Evolutionary conservation across 2,888 invertebrate genomes (phyloP), one percentile per base, ranked within the genome.

Genomic region (Malthinus seriepunctatus): DNA sequence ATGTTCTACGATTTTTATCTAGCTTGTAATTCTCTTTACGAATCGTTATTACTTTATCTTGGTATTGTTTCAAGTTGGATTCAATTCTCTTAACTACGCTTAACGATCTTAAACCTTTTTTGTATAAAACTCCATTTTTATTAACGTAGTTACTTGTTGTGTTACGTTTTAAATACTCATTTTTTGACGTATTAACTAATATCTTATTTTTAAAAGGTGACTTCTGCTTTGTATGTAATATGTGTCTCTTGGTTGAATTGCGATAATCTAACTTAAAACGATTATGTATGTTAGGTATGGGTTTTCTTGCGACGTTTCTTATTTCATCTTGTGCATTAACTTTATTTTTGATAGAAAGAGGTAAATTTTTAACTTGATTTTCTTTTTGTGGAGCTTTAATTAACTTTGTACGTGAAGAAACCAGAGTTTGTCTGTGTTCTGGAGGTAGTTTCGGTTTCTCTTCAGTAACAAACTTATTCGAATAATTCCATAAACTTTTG

Each of bases 401-500:
- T 23, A 15, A 15, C 15, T 42, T 42, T 10, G 15, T 42, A 9
- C 8, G 2, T n/a, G 39, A 11, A 15, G 15, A 4, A 42, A 42
- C 9, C n/a, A 42, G 2, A 42, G 3, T 15, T 42, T 42, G 7
- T 42, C 23, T 9, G 39, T 12, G 62, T 63, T 72, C 42, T 60
- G 67, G 35, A 74, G 62, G 32, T 68, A 65, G 62, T 70, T 70
- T 38, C 15, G 14, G 3, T 42, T 42, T 12, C n/a, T 9, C 14
- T 15, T 15, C 3, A 8, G 12, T 42, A 15, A 23, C 23, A 5
- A n/a, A n/a, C n/a, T 23, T 23, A 23, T 2, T 23, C 23, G 23
- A 23, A 23, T 5, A 23, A 23, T 23, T 23, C 2, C 2, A 23
- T 23, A 23, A 23, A 23, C 23, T 23, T 5, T 23, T 5, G 5